These are phyloP conservation scores for Notarius quadriscutis DNA, from an alignment of 2,113 vertebrate genomes.

Conservation along the genomic window DNA sequence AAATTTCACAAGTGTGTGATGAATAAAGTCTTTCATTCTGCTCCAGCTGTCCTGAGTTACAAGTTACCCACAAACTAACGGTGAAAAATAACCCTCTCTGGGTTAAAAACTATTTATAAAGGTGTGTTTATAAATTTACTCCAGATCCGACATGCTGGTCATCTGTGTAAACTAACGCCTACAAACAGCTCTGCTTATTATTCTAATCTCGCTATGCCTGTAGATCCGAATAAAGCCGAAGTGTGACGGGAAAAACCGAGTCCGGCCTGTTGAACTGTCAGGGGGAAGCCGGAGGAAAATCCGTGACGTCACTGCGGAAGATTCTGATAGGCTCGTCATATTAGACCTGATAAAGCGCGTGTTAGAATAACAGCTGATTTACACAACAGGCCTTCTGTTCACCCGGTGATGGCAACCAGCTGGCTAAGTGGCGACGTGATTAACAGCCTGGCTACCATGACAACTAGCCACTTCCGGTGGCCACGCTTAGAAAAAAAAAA, in stretches of 20 bases:
- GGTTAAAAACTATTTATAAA: background rate
- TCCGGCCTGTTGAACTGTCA: background rate
- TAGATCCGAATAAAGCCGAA: background rate
- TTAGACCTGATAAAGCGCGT: background rate
- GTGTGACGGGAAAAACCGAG: background rate
- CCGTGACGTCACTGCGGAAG: slow-evolving; percentile 13
- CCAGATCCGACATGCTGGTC: background rate
- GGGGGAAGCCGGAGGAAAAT: slow-evolving; percentile 8
- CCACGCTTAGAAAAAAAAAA: background rate
- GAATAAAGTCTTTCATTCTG: too few relatives aligned
- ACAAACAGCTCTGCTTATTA: background rate
- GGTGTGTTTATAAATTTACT: background rate
- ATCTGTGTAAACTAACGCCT: background rate
- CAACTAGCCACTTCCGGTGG: slow-evolving; percentile 1
- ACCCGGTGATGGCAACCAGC: background rate
- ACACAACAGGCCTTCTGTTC: background rate
- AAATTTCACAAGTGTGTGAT: too few relatives aligned
- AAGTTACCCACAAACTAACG: background rate
- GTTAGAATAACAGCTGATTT: background rate
- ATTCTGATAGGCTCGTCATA: background rate
- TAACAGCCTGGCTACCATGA: background rate
- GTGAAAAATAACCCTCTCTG: too few relatives aligned
- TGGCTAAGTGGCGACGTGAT: background rate
- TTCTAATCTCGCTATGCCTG: background rate
- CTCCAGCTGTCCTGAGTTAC: background rate